A percentile compares a stretch with the other conserved stretches of the same genome.
Conservation (phyloP, 2,113 vertebrate genomes). For the Tenebrosternarchus preto region DNA sequence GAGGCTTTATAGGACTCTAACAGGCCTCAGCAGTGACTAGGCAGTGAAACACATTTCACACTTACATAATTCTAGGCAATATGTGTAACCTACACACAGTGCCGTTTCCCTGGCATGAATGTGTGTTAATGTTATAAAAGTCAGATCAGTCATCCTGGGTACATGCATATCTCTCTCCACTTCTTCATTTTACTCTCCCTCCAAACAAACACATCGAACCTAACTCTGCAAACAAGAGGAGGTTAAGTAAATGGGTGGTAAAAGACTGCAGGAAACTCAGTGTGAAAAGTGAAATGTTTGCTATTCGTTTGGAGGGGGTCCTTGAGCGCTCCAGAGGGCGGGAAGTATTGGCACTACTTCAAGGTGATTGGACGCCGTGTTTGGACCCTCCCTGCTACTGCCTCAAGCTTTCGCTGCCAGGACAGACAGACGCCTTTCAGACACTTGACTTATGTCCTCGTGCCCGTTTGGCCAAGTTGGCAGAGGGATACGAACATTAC, state of each 20-base stretch:
- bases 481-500: neutral
- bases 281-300: slow-evolving; percentile 7
- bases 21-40: neutral
- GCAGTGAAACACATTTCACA: neutral
- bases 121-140: slow-evolving; percentile 33
- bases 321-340: neutral
- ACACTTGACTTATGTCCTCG: slow-evolving; percentile 2
- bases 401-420: neutral
- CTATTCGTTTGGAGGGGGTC: neutral
- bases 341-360: neutral
- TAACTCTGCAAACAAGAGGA: slow-evolving; percentile 5
- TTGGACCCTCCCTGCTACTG: neutral
- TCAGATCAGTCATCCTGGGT: neutral
- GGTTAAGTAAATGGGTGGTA: neutral
- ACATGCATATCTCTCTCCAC: neutral
- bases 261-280: slow-evolving; percentile 16
- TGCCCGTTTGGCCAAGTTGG: neutral
- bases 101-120: slow-evolving; percentile 12
- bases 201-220: neutral
- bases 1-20: slow-evolving; percentile 1
- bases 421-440: neutral
- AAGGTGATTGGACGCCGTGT: neutral
- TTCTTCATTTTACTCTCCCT: neutral
- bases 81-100: neutral
- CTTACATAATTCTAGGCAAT: slow-evolving; percentile 3